Evolutionary conservation across 2,797 vertebrate species (phyloP).

Genomic region (Antennarius maculatus): DNA sequence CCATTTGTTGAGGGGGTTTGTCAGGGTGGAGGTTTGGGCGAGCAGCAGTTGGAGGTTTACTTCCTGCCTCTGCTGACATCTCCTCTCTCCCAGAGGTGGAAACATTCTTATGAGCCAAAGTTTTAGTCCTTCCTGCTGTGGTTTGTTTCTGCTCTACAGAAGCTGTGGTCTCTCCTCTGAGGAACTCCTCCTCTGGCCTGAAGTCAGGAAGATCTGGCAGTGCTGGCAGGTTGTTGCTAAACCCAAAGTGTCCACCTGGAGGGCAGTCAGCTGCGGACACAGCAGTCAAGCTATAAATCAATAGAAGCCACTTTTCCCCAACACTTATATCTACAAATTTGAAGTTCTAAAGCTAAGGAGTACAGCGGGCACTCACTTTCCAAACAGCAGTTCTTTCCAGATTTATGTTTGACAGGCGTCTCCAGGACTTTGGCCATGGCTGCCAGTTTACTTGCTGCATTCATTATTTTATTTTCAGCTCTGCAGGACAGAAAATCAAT

Average conservation of each 20-base stretch:
- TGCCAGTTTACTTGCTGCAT: conserved; percentile 92
- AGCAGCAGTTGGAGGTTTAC: conserved; percentile 1
- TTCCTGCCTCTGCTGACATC: conserved; percentile 6
- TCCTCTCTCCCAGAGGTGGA: conserved; percentile 30
- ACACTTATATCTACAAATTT: not conserved
- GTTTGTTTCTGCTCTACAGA: conserved; percentile 30
- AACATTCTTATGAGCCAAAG: conserved; percentile 30
- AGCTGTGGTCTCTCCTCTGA: conserved; percentile 21
- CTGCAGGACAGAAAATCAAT: conserved; percentile 70
- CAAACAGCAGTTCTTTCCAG: conserved; percentile 53
- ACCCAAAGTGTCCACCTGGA: conserved; percentile 31
- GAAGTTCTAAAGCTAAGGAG: not conserved
- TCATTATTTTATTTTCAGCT: conserved; percentile 95
- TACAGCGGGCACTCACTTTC: conserved; percentile 63
- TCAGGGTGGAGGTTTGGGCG: conserved; percentile 18
- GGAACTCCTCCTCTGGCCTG: conserved; percentile 32
- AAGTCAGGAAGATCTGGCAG: conserved; percentile 30
- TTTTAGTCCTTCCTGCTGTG: conserved; percentile 22
- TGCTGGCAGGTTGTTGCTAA: conserved; percentile 37
- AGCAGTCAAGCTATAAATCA: conserved; percentile 36
- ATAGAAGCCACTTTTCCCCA: conserved; percentile 20
- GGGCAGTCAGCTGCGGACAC: conserved; percentile 28
- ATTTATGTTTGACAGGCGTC: conserved; percentile 81
- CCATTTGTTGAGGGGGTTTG: conserved; percentile 25
- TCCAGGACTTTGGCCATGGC: conserved; percentile 94